Evolutionary conservation across 2,797 vertebrate genomes (phyloP), one percentile per base, ranked within the genome.

Genomic region (Catharus ustulatus): DNA sequence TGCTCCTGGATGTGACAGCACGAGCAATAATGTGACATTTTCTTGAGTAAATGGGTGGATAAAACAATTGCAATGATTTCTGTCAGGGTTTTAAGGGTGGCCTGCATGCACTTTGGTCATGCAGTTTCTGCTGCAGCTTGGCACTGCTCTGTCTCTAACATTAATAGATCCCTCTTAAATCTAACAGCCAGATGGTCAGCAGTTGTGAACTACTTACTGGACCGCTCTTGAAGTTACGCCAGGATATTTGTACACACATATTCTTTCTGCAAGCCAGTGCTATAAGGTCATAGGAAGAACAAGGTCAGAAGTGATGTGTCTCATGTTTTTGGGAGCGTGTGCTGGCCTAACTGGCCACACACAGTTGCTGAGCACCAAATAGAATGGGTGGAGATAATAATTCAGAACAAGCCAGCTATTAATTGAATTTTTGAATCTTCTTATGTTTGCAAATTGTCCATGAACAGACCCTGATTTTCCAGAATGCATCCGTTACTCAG

Each of bases 131-230:
- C 76, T 92, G 87, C 83, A 94, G 46, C 80, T 95, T 94, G 92
- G 88, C 58, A 78, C 68, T 62, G 40, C 51, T 83, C 64, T 87
- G 79, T 46, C 43, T 89, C 40, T 78, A 66, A 21, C 66, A n/a
- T 85, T 94, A 94, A 93, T 45, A 95, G 94, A 94, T 76, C 51
- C 77, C 84, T 94, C 54, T 83, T 62, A 95, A 49, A 78, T 75
- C 92, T 97, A 96, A 82, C 68, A 95, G 89, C 84, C 95, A 96
- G 93, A 96, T 96, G 92, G 92, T 94, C 93, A 97, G 87, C 71
- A 91, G 58, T 96, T 92, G 95, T 21, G 58, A 96, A 84, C 61
- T 97, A 74, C 72, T 96, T 96, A 92, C 71, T 93, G 92, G 95
- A 69, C 67, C 1, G 6, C 69, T 91, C 84, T 95, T 95, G 84